phyloP scores from a whole-genome alignment of 2,797 vertebrate genomes.

The Phoebastria nigripes region DNA sequence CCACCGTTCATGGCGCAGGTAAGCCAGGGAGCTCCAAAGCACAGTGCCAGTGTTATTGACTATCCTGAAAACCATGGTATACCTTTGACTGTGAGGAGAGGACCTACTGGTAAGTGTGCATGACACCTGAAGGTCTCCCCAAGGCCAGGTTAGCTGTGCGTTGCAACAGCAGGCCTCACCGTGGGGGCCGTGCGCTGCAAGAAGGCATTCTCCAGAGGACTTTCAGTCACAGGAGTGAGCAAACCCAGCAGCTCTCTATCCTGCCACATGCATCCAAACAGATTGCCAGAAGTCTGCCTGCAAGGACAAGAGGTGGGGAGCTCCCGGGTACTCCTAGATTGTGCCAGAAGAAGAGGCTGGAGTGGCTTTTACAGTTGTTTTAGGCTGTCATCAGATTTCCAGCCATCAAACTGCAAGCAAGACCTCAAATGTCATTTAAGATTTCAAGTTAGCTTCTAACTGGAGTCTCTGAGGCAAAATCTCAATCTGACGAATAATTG shows the following conservation, averaged over 20 bases:
- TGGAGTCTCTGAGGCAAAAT: not conserved
- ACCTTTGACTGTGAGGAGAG: not conserved
- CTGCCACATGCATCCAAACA: not conserved
- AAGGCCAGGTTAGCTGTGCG: not conserved
- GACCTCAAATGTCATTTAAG: not conserved
- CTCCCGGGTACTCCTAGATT: not conserved
- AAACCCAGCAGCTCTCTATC: not conserved
- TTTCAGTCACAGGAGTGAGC: not conserved
- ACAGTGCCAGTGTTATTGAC: not conserved
- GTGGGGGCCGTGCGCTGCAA: not conserved
- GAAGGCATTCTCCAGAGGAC: not conserved
- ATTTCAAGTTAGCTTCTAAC: constrained; percentile 22
- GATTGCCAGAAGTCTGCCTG: not conserved
- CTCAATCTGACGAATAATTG: not conserved
- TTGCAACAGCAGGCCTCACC: not conserved
- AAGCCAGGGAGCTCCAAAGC: not conserved
- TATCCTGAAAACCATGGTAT: not conserved
- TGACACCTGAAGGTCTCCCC: not conserved
- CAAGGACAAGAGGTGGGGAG: not conserved
- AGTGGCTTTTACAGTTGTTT: not conserved
- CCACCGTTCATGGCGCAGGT: rapidly evolving
- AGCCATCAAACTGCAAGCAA: constrained; percentile 9
- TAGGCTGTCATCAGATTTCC: not conserved
- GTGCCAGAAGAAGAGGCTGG: not conserved
- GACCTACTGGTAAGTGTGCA: not conserved